Conservation (phyloP, 2,888 invertebrate species). For the Clostera curtula region DNA sequence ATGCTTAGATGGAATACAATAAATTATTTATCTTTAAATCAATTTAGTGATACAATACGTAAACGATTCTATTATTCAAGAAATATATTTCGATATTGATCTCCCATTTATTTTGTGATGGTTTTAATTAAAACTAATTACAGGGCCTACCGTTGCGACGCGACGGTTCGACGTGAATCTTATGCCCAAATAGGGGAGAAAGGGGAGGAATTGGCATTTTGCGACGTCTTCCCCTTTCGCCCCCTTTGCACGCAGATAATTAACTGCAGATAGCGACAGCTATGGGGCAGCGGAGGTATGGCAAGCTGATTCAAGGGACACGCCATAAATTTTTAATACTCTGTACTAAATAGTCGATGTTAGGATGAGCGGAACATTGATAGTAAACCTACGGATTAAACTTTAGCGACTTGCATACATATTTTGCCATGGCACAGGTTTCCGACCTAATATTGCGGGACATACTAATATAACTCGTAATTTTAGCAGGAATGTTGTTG, state of each 20-base stretch:
- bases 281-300: conserved; percentile 34
- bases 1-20: too few relatives aligned
- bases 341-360: too few relatives aligned
- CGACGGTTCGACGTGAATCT: conserved; percentile 48
- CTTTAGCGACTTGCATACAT: too few relatives aligned
- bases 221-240: conserved; percentile 48
- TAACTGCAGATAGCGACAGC: conserved; percentile 69
- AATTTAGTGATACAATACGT: conserved; percentile 15
- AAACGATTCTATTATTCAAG: conserved; percentile 20
- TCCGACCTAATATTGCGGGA: too few relatives aligned
- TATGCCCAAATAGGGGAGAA: conserved; percentile 33
- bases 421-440: too few relatives aligned
- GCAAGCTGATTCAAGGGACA: too few relatives aligned
- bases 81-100: conserved; percentile 30
- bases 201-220: conserved; percentile 56
- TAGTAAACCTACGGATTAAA: too few relatives aligned
- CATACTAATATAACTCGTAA: too few relatives aligned
- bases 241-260: conserved; percentile 62
- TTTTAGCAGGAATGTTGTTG: too few relatives aligned
- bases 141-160: conserved; percentile 47
- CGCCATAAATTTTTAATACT: too few relatives aligned
- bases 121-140: conserved; percentile 70
- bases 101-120: conserved; percentile 39
- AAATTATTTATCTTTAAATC: conserved; percentile 8
- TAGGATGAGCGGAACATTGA: too few relatives aligned